Evolutionary conservation across 37 sponge, comb jelly and placozoan species (phyloP).

Genomic region (Ianthella basta): DNA sequence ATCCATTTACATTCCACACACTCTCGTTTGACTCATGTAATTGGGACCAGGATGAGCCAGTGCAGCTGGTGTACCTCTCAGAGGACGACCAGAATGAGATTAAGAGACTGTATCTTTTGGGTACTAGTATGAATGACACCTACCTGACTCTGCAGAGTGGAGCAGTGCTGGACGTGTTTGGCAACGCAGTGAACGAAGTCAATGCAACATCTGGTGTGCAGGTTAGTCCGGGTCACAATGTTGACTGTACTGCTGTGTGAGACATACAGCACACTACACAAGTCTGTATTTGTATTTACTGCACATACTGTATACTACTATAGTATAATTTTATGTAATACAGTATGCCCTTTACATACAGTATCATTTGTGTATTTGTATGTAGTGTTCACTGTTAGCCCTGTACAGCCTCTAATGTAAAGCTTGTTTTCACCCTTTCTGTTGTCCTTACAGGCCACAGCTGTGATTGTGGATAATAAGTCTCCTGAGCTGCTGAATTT

Average conservation of each 20-base stretch:
- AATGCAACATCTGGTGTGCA: background rate
- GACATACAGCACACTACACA: too few relatives aligned
- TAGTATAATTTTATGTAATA: too few relatives aligned
- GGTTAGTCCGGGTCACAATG: too few relatives aligned
- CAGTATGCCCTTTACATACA: too few relatives aligned
- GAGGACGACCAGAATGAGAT: conserved; percentile 74
- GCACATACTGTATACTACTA: too few relatives aligned
- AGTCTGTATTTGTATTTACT: too few relatives aligned
- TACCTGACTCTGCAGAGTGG: conserved; percentile 44
- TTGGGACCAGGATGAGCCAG: conserved; percentile 43
- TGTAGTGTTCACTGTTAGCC: too few relatives aligned
- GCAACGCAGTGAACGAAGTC: conserved; percentile 57
- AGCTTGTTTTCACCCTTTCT: too few relatives aligned
- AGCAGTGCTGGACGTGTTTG: conserved; percentile 68
- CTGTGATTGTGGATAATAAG: conserved; percentile 51
- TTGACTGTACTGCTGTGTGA: too few relatives aligned
- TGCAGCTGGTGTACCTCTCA: conserved; percentile 56
- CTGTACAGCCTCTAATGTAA: too few relatives aligned
- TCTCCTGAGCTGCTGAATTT: conserved; percentile 48
- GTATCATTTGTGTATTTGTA: too few relatives aligned
- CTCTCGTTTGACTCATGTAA: conserved; percentile 50
- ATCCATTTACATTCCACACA: conserved; percentile 63
- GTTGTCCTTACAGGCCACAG: background rate
- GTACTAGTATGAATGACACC: conserved; percentile 49
- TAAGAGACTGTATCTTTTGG: conserved; percentile 62